Evolutionary conservation across 2,797 vertebrate species (phyloP).

Genomic region (Manis crassicaudata): DNA sequence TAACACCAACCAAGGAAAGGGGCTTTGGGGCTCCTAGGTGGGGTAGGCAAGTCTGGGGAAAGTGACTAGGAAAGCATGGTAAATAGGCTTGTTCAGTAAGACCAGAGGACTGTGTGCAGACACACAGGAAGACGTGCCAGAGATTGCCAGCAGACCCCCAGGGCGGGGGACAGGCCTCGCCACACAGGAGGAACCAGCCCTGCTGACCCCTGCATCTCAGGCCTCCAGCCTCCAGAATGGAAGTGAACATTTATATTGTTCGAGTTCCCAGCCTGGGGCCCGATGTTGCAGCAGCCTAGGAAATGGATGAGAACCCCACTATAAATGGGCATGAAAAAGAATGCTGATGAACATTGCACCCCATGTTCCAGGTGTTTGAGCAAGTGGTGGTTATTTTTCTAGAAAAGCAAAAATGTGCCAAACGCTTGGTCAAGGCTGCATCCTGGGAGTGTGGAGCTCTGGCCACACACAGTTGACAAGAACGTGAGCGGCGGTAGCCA

Average conservation of each 20-base stretch:
- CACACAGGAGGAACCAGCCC: too few relatives aligned
- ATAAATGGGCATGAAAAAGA: background rate
- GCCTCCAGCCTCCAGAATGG: background rate
- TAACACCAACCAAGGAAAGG: background rate
- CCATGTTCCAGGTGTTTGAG: background rate
- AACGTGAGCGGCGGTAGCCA: fast-evolving
- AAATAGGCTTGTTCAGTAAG: background rate
- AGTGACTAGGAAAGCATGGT: background rate
- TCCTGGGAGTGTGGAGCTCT: background rate
- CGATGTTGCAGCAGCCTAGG: too few relatives aligned
- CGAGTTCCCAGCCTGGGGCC: fast-evolving
- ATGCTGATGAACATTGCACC: fast-evolving
- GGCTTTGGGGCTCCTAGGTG: too few relatives aligned
- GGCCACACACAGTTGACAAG: too few relatives aligned
- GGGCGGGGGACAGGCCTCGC: background rate
- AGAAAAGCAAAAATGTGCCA: background rate
- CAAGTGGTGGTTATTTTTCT: too few relatives aligned
- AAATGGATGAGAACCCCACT: background rate
- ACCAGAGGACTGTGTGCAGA: fast-evolving
- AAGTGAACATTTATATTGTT: background rate
- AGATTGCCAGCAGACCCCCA: fast-evolving
- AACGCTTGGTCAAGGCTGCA: fast-evolving
- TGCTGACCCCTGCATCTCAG: background rate
- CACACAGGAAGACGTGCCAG: too few relatives aligned
- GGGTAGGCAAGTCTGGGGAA: background rate